Conservation (phyloP, 2,888 invertebrate genomes). For the Barypeithes pellucidus region DNA sequence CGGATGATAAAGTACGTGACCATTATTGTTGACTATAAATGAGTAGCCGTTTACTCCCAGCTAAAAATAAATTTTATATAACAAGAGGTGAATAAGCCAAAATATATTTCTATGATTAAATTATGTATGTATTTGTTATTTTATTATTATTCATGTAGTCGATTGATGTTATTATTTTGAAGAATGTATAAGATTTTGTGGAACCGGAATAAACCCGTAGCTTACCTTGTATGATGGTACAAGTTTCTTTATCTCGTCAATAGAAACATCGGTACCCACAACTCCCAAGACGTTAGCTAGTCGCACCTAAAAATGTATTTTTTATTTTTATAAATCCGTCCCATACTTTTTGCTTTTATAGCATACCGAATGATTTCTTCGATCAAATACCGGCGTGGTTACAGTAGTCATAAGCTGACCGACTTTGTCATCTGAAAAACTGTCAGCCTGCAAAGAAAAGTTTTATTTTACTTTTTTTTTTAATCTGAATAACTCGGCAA, state of each 20-base stretch:
- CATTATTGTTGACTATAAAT: conserved; percentile 98
- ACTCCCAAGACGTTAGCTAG: conserved; percentile 96
- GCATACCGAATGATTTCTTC: conserved; percentile 87
- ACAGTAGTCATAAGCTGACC: conserved; percentile 94
- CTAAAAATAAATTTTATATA: conserved; percentile 79
- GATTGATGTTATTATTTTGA: no score
- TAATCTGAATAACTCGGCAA: no score
- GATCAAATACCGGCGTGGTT: conserved; percentile 95
- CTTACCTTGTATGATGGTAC: conserved; percentile 94
- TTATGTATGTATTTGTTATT: no score
- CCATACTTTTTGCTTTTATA: background rate
- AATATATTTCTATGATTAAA: no score
- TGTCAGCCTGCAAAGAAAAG: conserved; percentile 75
- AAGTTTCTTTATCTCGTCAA: conserved; percentile 95
- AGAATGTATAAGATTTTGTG: no score
- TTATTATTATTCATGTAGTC: no score
- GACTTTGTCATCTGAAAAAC: conserved; percentile 78
- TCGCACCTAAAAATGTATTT: conserved; percentile 75
- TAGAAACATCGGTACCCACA: conserved; percentile 96
- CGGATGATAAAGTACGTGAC: conserved; percentile 96
- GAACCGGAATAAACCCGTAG: background rate
- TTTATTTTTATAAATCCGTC: background rate
- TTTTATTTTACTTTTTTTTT: background rate
- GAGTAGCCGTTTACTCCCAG: conserved; percentile 97
- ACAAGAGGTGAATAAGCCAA: no score